Conservation (phyloP, 2,797 vertebrate species). For the Schizopygopsis malacanthus region DNA sequence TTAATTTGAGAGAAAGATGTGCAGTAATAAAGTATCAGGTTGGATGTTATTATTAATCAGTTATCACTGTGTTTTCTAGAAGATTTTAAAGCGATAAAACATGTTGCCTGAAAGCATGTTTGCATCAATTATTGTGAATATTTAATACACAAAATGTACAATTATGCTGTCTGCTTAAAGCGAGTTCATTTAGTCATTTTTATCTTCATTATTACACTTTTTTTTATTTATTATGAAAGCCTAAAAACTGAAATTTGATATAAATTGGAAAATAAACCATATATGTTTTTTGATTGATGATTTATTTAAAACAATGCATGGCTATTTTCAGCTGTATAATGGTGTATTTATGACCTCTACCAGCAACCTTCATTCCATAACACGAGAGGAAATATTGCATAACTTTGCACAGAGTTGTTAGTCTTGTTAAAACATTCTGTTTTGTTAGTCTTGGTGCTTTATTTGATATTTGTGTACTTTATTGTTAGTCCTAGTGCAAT, state of each 20-base stretch:
- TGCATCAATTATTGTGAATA: neutral
- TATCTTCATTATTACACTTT: neutral
- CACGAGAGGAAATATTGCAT: neutral
- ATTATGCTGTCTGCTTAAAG: too few relatives aligned
- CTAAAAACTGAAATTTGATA: neutral
- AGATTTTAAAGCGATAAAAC: neutral
- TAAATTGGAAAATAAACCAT: too few relatives aligned
- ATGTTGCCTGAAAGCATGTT: neutral
- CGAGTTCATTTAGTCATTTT: neutral
- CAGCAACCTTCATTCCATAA: neutral
- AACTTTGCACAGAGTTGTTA: neutral
- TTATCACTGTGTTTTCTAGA: neutral
- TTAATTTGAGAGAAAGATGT: neutral
- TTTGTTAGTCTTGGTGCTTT: neutral
- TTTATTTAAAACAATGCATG: neutral
- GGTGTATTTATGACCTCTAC: neutral
- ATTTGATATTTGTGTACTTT: neutral
- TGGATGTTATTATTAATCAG: too few relatives aligned
- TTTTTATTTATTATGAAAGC: neutral
- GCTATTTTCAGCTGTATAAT: neutral
- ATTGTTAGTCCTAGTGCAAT: neutral
- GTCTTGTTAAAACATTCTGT: neutral
- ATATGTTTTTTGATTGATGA: too few relatives aligned
- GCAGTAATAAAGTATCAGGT: neutral
- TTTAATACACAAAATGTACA: too few relatives aligned